Conservation (phyloP, 2,113 vertebrate genomes). For the Heliornis fulica region DNA sequence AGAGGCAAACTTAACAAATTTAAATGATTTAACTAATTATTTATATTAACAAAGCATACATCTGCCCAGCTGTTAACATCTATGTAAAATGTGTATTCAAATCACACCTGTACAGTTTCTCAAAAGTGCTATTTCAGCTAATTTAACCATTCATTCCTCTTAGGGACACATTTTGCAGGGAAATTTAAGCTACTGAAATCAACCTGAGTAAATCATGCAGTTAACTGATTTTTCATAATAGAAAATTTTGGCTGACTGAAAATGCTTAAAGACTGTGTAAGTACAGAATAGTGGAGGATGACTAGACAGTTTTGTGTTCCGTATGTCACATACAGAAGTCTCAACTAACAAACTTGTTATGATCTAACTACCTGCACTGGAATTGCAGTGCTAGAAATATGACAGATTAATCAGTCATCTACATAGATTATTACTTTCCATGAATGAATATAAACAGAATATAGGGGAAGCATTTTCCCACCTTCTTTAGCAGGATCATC, state of each 20-base stretch:
- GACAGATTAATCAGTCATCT: not conserved
- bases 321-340: constrained; percentile 22
- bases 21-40: not conserved
- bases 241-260: constrained; percentile 78
- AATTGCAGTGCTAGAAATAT: constrained; percentile 43
- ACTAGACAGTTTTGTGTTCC: constrained; percentile 58
- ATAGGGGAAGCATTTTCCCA: not conserved
- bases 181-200: constrained; percentile 75
- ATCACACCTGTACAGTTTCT: constrained; percentile 77
- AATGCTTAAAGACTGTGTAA: constrained; percentile 66
- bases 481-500: not conserved
- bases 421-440: not conserved
- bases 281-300: constrained; percentile 11
- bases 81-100: constrained; percentile 75
- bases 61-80: constrained; percentile 41
- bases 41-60: constrained; percentile 16
- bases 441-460: not conserved
- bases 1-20: not conserved
- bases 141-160: constrained; percentile 79
- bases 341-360: constrained; percentile 45
- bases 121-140: constrained; percentile 78
- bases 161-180: constrained; percentile 74
- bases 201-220: constrained; percentile 76
- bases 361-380: constrained; percentile 25
- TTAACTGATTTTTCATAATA: constrained; percentile 81